phyloP scores from a whole-genome alignment of 30 jellyfish, hydroid and myxozoan genomes.

The Morbakka virulenta region DNA sequence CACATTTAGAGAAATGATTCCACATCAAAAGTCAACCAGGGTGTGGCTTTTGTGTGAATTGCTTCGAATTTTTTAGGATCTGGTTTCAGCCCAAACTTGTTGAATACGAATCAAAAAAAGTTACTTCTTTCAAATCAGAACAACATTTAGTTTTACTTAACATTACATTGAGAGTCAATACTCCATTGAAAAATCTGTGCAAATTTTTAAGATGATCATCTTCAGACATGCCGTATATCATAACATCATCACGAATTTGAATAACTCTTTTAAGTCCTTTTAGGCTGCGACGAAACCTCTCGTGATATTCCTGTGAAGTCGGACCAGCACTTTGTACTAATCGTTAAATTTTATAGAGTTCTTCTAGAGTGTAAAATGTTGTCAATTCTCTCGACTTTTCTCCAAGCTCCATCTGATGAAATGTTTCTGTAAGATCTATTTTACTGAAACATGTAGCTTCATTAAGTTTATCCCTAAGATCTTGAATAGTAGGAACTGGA shows the following conservation, averaged over 20 bases:
- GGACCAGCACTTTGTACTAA: constrained; percentile 42
- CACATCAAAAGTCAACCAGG: constrained; percentile 6
- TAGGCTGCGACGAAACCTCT: constrained; percentile 10
- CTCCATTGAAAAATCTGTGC: no score
- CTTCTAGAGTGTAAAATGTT: constrained; percentile 30
- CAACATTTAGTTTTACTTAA: no score
- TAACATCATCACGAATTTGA: no score
- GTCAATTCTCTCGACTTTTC: no score
- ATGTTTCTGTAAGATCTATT: no score
- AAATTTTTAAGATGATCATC: no score
- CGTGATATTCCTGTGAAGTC: constrained; percentile 32
- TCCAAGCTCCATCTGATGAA: constrained; percentile 31
- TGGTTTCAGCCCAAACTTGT: constrained; percentile 30
- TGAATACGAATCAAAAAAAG: constrained; percentile 16
- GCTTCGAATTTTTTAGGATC: constrained; percentile 29
- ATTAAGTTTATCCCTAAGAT: constrained; percentile 26
- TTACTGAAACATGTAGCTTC: no score
- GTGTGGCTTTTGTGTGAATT: not conserved
- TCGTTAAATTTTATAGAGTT: constrained; percentile 21
- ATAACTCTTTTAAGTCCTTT: no score
- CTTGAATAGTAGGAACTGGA: constrained; percentile 27
- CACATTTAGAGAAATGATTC: constrained; percentile 29
- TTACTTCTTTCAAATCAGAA: no score
- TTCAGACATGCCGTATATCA: no score
- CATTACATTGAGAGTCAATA: no score